Conservation (phyloP, 2,113 vertebrate genomes). For the Ceyx margarethae region DNA sequence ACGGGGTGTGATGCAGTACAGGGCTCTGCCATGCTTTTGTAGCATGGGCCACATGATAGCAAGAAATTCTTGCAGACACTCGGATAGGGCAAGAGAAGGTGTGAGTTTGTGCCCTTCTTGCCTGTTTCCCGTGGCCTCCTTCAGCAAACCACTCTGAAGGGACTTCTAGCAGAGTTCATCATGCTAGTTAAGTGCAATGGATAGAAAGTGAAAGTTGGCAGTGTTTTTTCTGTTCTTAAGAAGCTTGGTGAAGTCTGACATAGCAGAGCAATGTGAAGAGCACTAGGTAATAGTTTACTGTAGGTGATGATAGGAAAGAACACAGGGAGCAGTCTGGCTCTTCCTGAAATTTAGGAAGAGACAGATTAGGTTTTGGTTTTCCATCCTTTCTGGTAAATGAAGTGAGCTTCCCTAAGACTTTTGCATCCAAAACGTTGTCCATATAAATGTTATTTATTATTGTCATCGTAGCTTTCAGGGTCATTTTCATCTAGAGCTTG, state of each 20-base stretch:
- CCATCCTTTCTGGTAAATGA: neutral
- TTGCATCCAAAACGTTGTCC: neutral
- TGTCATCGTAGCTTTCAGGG: neutral
- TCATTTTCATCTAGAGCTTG: neutral
- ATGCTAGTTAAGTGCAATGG: neutral
- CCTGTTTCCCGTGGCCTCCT: neutral
- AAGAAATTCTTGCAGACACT: neutral
- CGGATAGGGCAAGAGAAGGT: too few species aligned
- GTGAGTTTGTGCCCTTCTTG: neutral
- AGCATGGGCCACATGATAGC: neutral
- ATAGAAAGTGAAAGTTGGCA: constrained; percentile 18
- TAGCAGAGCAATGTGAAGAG: neutral
- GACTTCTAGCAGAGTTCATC: neutral
- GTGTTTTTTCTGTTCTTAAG: neutral
- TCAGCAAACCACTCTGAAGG: neutral
- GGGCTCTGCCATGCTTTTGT: neutral
- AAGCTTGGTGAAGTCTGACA: neutral
- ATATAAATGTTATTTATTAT: neutral
- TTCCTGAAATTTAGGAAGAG: neutral
- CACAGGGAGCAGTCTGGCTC: neutral
- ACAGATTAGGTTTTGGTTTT: neutral
- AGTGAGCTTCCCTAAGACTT: neutral
- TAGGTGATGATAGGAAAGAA: neutral
- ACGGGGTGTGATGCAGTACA: neutral
- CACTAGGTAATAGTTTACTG: neutral